Conservation (phyloP, 2,797 vertebrate species). For the Syngnathus acus region DNA sequence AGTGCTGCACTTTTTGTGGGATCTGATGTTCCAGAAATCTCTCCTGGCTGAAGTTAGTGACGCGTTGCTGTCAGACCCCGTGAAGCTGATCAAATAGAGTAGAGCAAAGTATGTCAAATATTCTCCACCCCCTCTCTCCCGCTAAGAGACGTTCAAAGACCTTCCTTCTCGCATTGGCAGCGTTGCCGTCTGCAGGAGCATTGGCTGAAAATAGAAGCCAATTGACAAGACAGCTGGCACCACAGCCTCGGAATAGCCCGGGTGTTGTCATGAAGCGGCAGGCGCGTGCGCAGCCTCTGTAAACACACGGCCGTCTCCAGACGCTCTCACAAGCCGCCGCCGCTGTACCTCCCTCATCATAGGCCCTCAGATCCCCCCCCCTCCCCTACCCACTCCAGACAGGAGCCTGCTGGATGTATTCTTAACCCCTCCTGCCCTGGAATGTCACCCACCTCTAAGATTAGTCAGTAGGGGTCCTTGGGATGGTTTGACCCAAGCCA, state of each 20-base stretch:
- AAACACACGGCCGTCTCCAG: slow-evolving; percentile 38
- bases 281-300: slow-evolving; percentile 30
- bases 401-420: slow-evolving; percentile 60
- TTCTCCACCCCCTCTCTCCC: slow-evolving; percentile 15
- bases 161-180: slow-evolving; percentile 39
- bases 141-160: slow-evolving; percentile 28
- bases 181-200: slow-evolving; percentile 59
- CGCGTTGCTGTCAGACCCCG: slow-evolving; percentile 22
- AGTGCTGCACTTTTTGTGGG: no score
- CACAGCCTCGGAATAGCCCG: slow-evolving; percentile 59
- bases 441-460: slow-evolving; percentile 57
- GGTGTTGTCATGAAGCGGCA: slow-evolving; percentile 50
- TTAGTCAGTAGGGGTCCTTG: slow-evolving; percentile 35
- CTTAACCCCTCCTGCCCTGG: slow-evolving; percentile 64
- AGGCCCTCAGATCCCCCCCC: not conserved
- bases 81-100: slow-evolving; percentile 30
- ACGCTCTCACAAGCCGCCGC: slow-evolving; percentile 9
- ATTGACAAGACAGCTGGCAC: slow-evolving; percentile 76
- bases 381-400: not conserved
- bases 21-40: no score
- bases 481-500: slow-evolving; percentile 5
- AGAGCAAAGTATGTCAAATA: slow-evolving; percentile 34
- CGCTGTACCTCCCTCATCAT: not conserved
- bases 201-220: slow-evolving; percentile 74
- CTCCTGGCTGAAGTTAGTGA: slow-evolving; percentile 4